Conservation (phyloP, 2,888 invertebrate genomes). For the Amorpha juglandis region DNA sequence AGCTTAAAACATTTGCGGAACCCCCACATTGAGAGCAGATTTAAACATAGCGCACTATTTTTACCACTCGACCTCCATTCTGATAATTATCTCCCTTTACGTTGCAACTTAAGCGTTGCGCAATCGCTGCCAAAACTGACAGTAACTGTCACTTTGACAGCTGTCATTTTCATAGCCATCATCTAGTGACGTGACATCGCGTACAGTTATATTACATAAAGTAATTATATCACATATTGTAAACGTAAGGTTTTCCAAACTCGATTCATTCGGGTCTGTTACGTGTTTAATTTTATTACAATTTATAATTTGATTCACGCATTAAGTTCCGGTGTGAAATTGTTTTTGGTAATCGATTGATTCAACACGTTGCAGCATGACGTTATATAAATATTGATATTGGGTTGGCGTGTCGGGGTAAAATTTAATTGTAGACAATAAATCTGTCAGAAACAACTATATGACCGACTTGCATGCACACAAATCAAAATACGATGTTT, state of each 20-base stretch:
- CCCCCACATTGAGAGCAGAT: constrained; percentile 21
- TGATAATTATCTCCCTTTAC: constrained; percentile 60
- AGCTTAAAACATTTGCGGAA: constrained; percentile 18
- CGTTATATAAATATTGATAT: constrained; percentile 22
- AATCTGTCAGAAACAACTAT: background rate
- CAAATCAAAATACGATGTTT: background rate
- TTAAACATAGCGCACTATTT: constrained; percentile 30
- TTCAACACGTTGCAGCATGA: constrained; percentile 32
- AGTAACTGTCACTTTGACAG: constrained; percentile 41
- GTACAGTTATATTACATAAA: constrained; percentile 21
- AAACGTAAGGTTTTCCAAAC: background rate
- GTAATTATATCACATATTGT: constrained; percentile 18
- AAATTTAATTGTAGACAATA: constrained; percentile 14
- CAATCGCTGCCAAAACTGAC: constrained; percentile 65
- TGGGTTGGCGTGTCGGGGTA: background rate
- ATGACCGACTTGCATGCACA: too few relatives aligned
- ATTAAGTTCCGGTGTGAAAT: constrained; percentile 59
- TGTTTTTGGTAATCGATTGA: constrained; percentile 47
- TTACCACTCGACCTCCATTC: constrained; percentile 27
- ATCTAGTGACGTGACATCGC: constrained; percentile 8
- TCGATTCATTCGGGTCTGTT: constrained; percentile 40
- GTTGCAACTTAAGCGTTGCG: constrained; percentile 68
- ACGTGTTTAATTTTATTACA: constrained; percentile 62
- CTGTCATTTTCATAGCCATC: constrained; percentile 24
- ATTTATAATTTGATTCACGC: constrained; percentile 65